A percentile compares a stretch with the other conserved stretches of the same genome.
Conservation (phyloP, 92 coral and sea anemone genomes). For the Montipora capitata region DNA sequence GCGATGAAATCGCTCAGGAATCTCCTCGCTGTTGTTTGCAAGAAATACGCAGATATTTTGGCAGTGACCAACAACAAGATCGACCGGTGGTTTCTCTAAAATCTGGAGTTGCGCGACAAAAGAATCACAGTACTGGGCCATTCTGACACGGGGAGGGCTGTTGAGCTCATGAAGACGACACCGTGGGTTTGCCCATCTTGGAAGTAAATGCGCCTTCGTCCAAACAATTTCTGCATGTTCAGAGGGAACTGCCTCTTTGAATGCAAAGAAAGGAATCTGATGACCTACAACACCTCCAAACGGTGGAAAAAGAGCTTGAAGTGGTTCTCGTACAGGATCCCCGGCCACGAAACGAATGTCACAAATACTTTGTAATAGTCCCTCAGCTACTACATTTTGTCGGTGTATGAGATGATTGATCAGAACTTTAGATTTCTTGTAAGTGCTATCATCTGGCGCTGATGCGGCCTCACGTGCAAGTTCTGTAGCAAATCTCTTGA, state of each 20-base stretch:
- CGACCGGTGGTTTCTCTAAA: conserved; percentile 40
- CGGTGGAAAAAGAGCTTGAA: conserved; percentile 35
- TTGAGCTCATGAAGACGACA: not conserved
- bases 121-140: not conserved
- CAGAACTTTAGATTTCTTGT: conserved; percentile 61
- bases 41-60: conserved; percentile 53
- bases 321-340: conserved; percentile 1
- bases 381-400: conserved; percentile 5
- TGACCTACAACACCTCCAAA: not conserved
- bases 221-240: conserved; percentile 56
- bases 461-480: conserved; percentile 58
- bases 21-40: not conserved
- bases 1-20: not conserved
- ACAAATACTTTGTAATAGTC: conserved; percentile 36
- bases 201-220: conserved; percentile 75
- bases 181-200: conserved; percentile 30
- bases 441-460: conserved; percentile 19
- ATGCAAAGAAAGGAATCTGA: conserved; percentile 54
- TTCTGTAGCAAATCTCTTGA: conserved; percentile 56
- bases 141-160: not conserved
- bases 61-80: conserved; percentile 65
- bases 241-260: conserved; percentile 58
- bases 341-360: conserved; percentile 65
- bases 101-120: not conserved
- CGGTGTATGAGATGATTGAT: conserved; percentile 56